Evolutionary conservation across 2,888 invertebrate species (phyloP), one percentile per base, ranked within the genome.

Genomic region (Aethes cnicana): DNA sequence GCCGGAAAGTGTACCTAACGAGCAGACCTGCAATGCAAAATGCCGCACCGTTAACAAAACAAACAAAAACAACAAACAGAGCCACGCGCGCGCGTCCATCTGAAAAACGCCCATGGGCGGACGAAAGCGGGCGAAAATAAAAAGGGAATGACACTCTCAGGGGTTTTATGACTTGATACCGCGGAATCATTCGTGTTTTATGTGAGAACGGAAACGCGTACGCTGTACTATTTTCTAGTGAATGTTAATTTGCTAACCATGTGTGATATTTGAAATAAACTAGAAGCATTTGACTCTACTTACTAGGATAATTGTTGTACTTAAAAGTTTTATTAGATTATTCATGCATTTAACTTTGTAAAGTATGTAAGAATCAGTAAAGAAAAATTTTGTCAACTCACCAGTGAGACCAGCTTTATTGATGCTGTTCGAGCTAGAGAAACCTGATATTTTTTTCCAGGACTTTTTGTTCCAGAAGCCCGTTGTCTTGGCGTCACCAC

Each of bases 371-470:
- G 26, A 18, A 9, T 11, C 3, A 14, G 6, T 11, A 18, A 12
- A 25, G n/a, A 5, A 17, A 9, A 30, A 9, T 14, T 32, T 18
- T 16, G n/a, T 23, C 8, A 59, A 90, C 93, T 92, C 81, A 94
- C 94, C 94, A 75, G 91, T 89, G 46, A 90, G 70, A 54, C 92
- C 92, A 32, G 92, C 91, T 76, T 94, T 94, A 72, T 93, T 93
- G 69, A 92, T 92, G 71, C 92, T 93, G 64, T 92, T 93, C 44
- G 92, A 93, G 68, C 93, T 93, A 48, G 93, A 93, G 68, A 95
- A 93, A 18, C 94, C 94, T 9, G 95, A 93, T 62, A 95, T 85
- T 76, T 95, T 95, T 72, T 93, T 94, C 95, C 95, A 95, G 1
- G 94, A 92, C 70, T 94, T 95, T 78, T 94, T 92, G 64, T 92